Evolutionary conservation across 2,797 vertebrate species (phyloP), one percentile per base, ranked within the genome.

Genomic region (Alosa sapidissima): DNA sequence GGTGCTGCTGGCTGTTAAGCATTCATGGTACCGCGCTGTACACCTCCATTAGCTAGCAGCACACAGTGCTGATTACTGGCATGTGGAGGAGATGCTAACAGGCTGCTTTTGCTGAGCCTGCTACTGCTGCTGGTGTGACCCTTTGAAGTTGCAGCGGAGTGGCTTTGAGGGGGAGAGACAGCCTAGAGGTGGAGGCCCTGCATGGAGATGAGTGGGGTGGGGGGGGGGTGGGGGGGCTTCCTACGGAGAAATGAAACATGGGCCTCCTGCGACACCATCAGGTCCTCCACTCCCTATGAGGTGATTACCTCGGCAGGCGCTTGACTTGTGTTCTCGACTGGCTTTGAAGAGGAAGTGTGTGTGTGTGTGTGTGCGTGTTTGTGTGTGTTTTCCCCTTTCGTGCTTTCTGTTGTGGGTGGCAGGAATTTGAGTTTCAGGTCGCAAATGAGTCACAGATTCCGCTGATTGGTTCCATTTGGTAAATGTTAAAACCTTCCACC

Each of bases 401-500:
- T 78, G 14, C 14, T 78, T 78, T 45, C 41, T 78, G 72, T 47
- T 78, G 72, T 47, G 72, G 72, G 72, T 78, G 72, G 72, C 41
- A 45, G 72, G 72, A 78, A 78, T 78, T 36, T 78, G 45, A 72
- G 72, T 78, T 21, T 78, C 72, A 47, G 72, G 72, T 78, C 72
- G 7, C 72, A 47, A 78, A 47, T 78, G 72, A 78, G 36, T 78
- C 72, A 78, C 72, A 78, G 41, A 21, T 78, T 47, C 68, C 68
- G 16, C 68, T 16, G 33, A 75, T 75, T 78, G 72, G 16, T 45
- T 78, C 72, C 72, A n/a, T 78, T 78, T 78, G 72, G 36, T 72
- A 72, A 72, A 72, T 13, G 68, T 45, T 78, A 78, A 78, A 78
- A 78, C 14, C 36, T 78, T 78, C 72, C 72, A 78, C 36, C 72